Evolutionary conservation across 2,888 invertebrate species (phyloP).

Genomic region (Heteromyza rotundicornis): DNA sequence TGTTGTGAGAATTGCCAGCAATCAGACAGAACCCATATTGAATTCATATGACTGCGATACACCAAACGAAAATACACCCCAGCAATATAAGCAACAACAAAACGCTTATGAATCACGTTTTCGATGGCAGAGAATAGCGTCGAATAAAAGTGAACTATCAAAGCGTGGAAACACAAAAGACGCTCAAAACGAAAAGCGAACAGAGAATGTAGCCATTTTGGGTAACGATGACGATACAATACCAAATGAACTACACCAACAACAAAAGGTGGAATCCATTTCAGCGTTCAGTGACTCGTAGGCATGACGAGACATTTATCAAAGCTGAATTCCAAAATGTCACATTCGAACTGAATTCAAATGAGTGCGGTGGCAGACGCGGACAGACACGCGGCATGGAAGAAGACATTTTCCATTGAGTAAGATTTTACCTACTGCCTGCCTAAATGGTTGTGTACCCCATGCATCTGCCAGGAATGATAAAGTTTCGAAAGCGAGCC

Average conservation of each 20-base stretch:
- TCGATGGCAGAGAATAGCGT: slow-evolving; percentile 15
- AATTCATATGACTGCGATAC: slow-evolving; percentile 19
- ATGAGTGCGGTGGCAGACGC: slow-evolving; percentile 36
- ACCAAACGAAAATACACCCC: slow-evolving; percentile 39
- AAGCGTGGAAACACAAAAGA: slow-evolving; percentile 28
- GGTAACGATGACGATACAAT: slow-evolving; percentile 41
- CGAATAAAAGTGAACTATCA: slow-evolving; percentile 28
- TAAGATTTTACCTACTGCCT: background rate
- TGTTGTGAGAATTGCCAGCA: slow-evolving; percentile 45
- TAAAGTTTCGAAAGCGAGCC: background rate
- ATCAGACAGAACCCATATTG: slow-evolving; percentile 50
- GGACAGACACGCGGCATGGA: background rate
- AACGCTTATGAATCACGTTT: slow-evolving; percentile 47
- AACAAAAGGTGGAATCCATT: slow-evolving; percentile 47
- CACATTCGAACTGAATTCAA: slow-evolving; percentile 53
- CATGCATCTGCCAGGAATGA: background rate
- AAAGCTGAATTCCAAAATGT: slow-evolving; percentile 40
- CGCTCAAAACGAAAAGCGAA: slow-evolving; percentile 28
- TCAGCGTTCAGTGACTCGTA: slow-evolving; percentile 45
- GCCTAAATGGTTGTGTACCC: too few relatives aligned
- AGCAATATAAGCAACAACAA: slow-evolving; percentile 46
- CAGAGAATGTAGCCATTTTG: slow-evolving; percentile 54
- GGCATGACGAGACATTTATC: slow-evolving; percentile 35
- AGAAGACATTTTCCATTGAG: background rate
- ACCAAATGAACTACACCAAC: slow-evolving; percentile 13